Base-by-base conservation (phyloP, 2,888 invertebrate genomes). In the Parnassius glacialis region DNA sequence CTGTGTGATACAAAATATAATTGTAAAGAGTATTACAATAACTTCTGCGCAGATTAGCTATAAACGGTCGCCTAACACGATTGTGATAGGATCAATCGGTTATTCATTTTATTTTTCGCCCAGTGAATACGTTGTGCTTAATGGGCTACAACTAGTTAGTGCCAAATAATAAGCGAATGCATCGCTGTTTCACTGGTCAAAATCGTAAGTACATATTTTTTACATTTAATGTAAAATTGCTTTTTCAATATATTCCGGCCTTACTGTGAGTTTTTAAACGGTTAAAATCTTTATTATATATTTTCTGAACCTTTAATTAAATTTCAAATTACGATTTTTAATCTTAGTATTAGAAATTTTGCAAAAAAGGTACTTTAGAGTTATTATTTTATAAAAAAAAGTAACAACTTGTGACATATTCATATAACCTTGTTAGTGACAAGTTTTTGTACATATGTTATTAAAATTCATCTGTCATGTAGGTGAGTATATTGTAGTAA, bases 91-190 rank as follows among this genome's bases (percentile, higher is more conserved):
- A 74, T 74, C 70, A 71, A 72, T 76, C 73, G 70, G 75, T 74
- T 78, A 73, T 73, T 78, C 75, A 74, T 68, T 76, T 69, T 76
- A 76, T 78, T 74, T 73, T 78, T 71, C 65, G 70, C 69, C 74
- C 68, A 74, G 78, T 79, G 79, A 75, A 76, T 76, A 76, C 72
- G 71, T 74, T 77, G 83, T 79, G 79, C 74, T 75, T 77, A 7
- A 77, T 13, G 13, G 79, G 78, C 79, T 73, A 76, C 74, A 76
- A 70, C 65, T 72, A 74, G 78, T 81, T 72, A 74, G 78, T 81
- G 74, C 68, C 78, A 80, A 79, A 75, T 79, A 79, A 74, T 75
- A 71, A 73, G 65, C 66, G 66, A 70, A 68, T 64, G 66, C 66
- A 65, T 50, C 51, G 34, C 25, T 42, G 58, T 59, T 59, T 56